Conservation (phyloP, 2,113 vertebrate genomes). For the Pelecanus crispus region DNA sequence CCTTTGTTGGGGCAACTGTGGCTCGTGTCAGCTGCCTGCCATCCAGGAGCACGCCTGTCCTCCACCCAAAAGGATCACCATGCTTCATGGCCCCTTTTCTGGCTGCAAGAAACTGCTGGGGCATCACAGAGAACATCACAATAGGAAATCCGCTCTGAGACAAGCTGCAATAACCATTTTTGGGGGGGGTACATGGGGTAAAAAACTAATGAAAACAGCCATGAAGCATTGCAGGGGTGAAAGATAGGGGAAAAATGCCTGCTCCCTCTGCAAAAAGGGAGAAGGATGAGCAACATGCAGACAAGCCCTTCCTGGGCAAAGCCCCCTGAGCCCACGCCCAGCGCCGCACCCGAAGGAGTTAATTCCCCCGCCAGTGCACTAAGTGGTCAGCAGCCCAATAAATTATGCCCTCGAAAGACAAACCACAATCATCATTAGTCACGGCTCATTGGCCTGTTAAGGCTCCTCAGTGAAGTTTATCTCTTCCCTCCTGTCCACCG, state of each 20-base stretch:
- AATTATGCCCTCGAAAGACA: slow-evolving; percentile 73
- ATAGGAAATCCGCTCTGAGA: fast-evolving
- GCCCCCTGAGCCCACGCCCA: not conserved
- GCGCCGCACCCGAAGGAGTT: slow-evolving; percentile 64
- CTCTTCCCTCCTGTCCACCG: slow-evolving; percentile 78
- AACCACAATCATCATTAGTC: slow-evolving; percentile 86
- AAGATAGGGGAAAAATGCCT: fast-evolving
- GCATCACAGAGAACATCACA: fast-evolving
- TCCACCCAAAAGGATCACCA: fast-evolving
- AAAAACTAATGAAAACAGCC: not conserved
- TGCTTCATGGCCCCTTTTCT: not conserved
- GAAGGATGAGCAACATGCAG: not conserved
- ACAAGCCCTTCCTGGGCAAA: not conserved
- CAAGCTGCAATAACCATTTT: not conserved
- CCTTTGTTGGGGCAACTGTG: not conserved
- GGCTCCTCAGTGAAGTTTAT: slow-evolving; percentile 74
- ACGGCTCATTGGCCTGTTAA: slow-evolving; percentile 81
- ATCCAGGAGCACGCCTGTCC: fast-evolving
- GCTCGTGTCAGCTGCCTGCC: not conserved
- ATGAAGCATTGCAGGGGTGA: fast-evolving
- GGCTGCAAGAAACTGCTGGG: not conserved
- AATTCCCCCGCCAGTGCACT: slow-evolving; percentile 45
- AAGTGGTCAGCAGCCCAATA: slow-evolving; percentile 73
- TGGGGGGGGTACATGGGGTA: fast-evolving
- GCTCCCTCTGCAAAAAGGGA: fast-evolving